These are phyloP conservation scores for Trichechus manatus DNA, from an alignment of 2,113 vertebrate species.

Conservation along the genomic window DNA sequence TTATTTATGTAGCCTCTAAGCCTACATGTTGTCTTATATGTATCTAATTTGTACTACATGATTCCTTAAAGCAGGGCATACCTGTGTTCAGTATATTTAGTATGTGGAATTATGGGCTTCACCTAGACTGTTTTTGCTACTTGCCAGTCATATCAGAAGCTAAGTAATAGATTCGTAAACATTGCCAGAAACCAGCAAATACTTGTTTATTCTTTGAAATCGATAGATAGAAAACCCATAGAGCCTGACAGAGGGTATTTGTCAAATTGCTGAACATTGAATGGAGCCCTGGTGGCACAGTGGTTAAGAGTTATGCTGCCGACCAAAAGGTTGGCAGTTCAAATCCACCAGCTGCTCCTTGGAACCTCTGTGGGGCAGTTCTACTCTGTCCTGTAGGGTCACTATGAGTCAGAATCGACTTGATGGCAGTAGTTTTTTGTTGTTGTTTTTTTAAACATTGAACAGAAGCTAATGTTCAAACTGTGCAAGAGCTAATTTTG, in stretches of 20 bases:
- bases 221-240: conserved; percentile 13
- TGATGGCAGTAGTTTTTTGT: no score
- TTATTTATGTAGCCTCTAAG: no score
- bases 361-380: no score
- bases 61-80: not conserved
- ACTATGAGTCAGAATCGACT: no score
- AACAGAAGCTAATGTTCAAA: conserved; percentile 19
- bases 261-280: not conserved
- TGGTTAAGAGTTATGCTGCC: no score
- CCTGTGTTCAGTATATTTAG: not conserved
- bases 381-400: no score
- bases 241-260: not conserved
- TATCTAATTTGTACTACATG: not conserved
- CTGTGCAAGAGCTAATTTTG: not conserved
- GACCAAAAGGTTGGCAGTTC: no score
- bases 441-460: not conserved
- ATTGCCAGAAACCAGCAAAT: conserved; percentile 51
- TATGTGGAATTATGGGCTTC: not conserved
- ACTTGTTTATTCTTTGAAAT: conserved; percentile 34
- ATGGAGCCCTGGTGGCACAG: no score
- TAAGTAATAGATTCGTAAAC: not conserved
- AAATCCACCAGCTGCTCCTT: no score
- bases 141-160: not conserved
- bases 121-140: not conserved
- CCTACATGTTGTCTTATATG: not conserved